Conservation (phyloP, 2,113 vertebrate species). For the Thryonomys swinderianus region DNA sequence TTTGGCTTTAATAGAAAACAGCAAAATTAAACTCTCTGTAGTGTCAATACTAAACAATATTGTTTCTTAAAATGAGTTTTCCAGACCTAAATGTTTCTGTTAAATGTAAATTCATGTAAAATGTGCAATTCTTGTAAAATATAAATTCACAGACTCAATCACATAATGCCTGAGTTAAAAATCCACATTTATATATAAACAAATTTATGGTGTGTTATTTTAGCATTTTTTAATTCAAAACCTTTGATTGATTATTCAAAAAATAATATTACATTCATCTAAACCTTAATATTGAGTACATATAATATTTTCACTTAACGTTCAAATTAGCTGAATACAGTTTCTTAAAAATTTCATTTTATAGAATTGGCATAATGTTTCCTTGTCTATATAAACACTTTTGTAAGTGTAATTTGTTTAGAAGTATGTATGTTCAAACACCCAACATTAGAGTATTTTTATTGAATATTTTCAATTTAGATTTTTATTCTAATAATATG, state of each 20-base stretch:
- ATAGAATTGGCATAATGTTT: neutral
- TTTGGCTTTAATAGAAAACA: neutral
- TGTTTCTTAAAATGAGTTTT: neutral
- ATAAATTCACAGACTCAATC: neutral
- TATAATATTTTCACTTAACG: neutral
- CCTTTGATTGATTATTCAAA: neutral
- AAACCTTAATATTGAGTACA: neutral
- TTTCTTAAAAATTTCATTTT: neutral
- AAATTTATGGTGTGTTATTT: neutral
- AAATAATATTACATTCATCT: neutral
- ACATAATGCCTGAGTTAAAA: neutral
- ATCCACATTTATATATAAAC: neutral
- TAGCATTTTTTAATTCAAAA: neutral
- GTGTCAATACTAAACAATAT: neutral
- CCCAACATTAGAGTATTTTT: neutral
- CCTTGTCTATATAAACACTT: neutral
- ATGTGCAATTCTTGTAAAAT: neutral
- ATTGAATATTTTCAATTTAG: conserved; percentile 1
- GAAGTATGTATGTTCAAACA: neutral
- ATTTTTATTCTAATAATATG: neutral
- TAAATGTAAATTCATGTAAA: too few relatives aligned
- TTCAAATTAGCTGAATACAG: neutral
- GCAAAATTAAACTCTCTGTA: neutral
- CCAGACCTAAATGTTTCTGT: neutral
- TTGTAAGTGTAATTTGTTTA: neutral